phyloP scores from a whole-genome alignment of 2,888 invertebrate species.

The Cheilosia grossa region DNA sequence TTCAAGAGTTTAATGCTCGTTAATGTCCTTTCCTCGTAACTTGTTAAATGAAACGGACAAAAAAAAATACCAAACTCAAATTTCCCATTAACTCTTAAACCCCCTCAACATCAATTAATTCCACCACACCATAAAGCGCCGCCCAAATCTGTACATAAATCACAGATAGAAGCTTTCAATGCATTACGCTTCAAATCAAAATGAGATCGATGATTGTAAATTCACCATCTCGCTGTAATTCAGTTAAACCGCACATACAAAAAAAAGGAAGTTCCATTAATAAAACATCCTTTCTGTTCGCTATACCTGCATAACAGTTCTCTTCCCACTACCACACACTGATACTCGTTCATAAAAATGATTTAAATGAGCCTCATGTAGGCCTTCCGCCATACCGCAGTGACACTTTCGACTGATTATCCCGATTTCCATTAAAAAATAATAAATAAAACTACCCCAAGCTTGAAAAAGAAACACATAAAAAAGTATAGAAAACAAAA shows the following conservation, averaged over 20 bases:
- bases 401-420: conserved; percentile 65
- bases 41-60: background rate
- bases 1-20: conserved; percentile 15
- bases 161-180: conserved; percentile 29
- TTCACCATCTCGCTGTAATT: background rate
- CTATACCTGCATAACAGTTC: conserved; percentile 24
- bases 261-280: conserved; percentile 52
- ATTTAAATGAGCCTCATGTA: conserved; percentile 44
- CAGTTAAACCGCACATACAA: background rate
- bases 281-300: conserved; percentile 39
- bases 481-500: conserved; percentile 25
- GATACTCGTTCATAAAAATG: conserved; percentile 23
- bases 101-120: conserved; percentile 43
- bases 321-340: background rate
- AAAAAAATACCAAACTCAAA: conserved; percentile 22
- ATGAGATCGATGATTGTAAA: conserved; percentile 51
- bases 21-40: conserved; percentile 47
- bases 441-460: background rate
- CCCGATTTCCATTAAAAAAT: conserved; percentile 43
- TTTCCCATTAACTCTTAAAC: conserved; percentile 42
- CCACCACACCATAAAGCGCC: background rate
- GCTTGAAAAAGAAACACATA: conserved; percentile 26
- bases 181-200: conserved; percentile 58
- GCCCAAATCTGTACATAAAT: background rate
- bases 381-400: conserved; percentile 51